phyloP scores from a whole-genome alignment of 2,888 invertebrate genomes.

The Agrilus biguttatus region DNA sequence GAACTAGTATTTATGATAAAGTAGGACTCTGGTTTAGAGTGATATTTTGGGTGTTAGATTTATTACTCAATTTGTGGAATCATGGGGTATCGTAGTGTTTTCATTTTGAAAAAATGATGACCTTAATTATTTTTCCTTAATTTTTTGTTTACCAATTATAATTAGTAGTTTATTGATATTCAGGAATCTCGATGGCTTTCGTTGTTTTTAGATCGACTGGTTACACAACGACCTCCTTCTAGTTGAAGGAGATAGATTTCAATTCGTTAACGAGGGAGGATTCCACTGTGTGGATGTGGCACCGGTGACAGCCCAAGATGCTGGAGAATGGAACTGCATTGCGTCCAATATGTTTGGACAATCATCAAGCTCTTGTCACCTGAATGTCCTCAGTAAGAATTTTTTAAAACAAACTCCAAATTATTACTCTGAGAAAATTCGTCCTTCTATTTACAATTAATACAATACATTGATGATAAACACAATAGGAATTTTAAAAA shows the following conservation, averaged over 20 bases:
- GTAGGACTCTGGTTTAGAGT: too few species aligned
- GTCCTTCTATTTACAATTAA: neutral
- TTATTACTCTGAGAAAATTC: too few species aligned
- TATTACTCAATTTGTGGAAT: neutral
- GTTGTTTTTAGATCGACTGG: conserved; percentile 60
- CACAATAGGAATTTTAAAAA: too few species aligned
- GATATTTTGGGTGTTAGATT: too few species aligned
- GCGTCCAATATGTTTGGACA: conserved; percentile 65
- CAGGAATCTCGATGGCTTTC: conserved; percentile 3
- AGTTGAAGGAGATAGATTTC: conserved; percentile 58
- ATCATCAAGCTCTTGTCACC: conserved; percentile 59
- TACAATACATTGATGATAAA: too few species aligned
- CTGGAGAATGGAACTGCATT: conserved; percentile 73
- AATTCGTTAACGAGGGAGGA: conserved; percentile 67
- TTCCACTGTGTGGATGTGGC: conserved; percentile 76
- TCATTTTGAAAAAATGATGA: too few species aligned
- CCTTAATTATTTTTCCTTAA: too few species aligned
- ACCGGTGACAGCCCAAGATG: conserved; percentile 67
- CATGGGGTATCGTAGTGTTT: neutral
- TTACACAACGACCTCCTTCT: conserved; percentile 68
- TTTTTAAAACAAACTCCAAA: neutral
- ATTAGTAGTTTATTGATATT: neutral
- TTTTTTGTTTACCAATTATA: neutral
- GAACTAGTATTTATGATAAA: too few species aligned
- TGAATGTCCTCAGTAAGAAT: conserved; percentile 57